Conservation (phyloP, 2,797 vertebrate species). For the Poecilia wingei region DNA sequence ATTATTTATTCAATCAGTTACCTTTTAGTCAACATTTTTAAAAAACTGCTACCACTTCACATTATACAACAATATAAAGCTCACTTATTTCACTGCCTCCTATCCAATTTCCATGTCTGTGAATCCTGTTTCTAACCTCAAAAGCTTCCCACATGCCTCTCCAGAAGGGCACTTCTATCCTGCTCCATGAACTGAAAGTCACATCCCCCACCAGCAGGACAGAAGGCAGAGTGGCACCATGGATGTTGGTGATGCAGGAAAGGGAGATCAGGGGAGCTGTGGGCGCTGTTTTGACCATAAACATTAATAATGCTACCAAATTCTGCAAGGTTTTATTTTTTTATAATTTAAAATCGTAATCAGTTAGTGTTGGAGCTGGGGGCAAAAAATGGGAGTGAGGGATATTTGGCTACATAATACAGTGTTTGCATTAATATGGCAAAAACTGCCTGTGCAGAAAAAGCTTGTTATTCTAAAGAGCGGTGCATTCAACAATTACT, state of each 20-base stretch:
- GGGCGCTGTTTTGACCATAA: conserved; percentile 39
- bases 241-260: conserved; percentile 57
- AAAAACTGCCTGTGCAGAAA: conserved; percentile 11
- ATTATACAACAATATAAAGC: neutral
- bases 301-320: conserved; percentile 25
- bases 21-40: neutral
- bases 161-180: conserved; percentile 35
- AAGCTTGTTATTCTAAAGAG: conserved; percentile 41
- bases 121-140: neutral
- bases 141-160: conserved; percentile 14
- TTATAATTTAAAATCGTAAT: conserved; percentile 5
- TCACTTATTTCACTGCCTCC: neutral
- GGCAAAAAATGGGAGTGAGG: neutral
- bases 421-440: conserved; percentile 19
- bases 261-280: conserved; percentile 35
- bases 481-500: conserved; percentile 29
- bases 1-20: neutral
- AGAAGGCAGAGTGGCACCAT: conserved; percentile 62
- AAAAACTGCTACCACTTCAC: neutral
- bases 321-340: conserved; percentile 8
- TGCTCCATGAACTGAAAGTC: conserved; percentile 37
- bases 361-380: neutral
- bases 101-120: neutral
- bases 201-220: conserved; percentile 64
- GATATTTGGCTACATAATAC: conserved; percentile 18